These are phyloP conservation scores for Diarsia dahlii DNA, from an alignment of 2,888 invertebrate species.

Conservation along the genomic window DNA sequence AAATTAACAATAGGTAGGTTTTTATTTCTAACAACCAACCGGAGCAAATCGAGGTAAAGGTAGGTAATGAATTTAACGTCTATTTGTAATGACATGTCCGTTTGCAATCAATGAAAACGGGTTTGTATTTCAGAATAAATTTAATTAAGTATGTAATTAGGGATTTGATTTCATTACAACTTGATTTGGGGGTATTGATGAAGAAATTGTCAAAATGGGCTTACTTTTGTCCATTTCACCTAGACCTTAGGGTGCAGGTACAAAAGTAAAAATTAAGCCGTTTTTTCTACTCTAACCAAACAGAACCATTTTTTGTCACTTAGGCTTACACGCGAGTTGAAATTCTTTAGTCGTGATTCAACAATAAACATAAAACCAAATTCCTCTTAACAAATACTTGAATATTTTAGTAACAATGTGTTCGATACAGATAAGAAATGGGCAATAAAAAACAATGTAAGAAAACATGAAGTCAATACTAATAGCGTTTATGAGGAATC, in stretches of 20 bases:
- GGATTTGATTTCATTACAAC: conserved; percentile 9
- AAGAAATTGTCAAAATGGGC: conserved; percentile 10
- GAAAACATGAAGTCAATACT: not conserved
- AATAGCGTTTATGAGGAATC: not conserved
- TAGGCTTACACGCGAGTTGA: not conserved
- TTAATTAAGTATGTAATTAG: conserved; percentile 61
- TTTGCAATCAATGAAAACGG: conserved; percentile 51
- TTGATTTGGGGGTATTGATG: conserved; percentile 11
- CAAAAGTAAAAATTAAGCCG: not conserved
- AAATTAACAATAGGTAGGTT: too few species aligned
- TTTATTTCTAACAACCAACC: conserved; percentile 1
- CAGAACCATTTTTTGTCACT: conserved; percentile 23
- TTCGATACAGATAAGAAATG: conserved; percentile 7
- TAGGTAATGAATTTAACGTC: conserved; percentile 30
- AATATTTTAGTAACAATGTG: conserved; percentile 31
- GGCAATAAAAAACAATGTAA: conserved; percentile 1
- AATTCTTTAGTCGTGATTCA: conserved; percentile 28
- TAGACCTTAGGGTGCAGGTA: conserved; percentile 8
- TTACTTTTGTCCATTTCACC: too few species aligned
- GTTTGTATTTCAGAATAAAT: conserved; percentile 59
- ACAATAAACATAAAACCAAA: conserved; percentile 45
- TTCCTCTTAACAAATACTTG: conserved; percentile 9
- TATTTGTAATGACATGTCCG: conserved; percentile 36
- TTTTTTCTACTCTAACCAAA: conserved; percentile 1
- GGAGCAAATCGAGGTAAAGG: conserved; percentile 13